These are phyloP conservation scores for Petrocephalus schoutedeni DNA, from an alignment of 2,797 vertebrate genomes.

Conservation along the genomic window DNA sequence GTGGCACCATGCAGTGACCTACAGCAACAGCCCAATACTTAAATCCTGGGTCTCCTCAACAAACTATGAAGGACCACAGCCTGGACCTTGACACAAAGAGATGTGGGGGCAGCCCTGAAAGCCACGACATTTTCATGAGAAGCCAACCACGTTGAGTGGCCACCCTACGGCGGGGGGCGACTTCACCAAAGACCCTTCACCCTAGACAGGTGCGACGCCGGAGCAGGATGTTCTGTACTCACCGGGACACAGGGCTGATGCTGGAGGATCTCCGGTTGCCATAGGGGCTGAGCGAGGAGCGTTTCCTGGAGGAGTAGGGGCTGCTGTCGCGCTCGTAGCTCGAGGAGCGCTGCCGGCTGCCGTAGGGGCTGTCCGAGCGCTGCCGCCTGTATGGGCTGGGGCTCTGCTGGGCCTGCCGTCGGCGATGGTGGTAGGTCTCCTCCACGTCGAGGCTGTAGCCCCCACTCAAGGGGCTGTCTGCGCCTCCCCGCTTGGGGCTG, in stretches of 20 bases:
- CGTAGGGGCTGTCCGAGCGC: conserved; percentile 81
- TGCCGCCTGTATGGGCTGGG: conserved; percentile 82
- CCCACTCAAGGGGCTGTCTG: conserved; percentile 71
- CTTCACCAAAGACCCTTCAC: not conserved
- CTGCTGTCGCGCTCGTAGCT: conserved; percentile 90
- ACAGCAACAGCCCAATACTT: not conserved
- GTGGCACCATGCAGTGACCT: not conserved
- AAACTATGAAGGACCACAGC: not conserved
- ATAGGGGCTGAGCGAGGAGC: conserved; percentile 78
- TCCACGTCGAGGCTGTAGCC: conserved; percentile 80
- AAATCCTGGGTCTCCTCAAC: not conserved
- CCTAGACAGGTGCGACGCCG: not conserved
- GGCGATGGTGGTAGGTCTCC: conserved; percentile 64
- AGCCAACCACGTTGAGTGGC: not conserved
- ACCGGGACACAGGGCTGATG: conserved; percentile 87
- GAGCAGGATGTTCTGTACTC: conserved; percentile 39
- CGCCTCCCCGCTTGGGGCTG: conserved; percentile 74
- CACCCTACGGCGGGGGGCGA: not conserved
- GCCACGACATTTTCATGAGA: not conserved
- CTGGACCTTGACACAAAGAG: not conserved
- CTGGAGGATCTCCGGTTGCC: conserved; percentile 82
- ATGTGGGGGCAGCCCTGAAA: not conserved
- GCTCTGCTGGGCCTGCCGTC: conserved; percentile 56
- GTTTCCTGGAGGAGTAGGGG: conserved; percentile 75
- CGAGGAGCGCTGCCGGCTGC: conserved; percentile 78